Percentiles rank a stretch among this genome's conserved stretches.
Evolutionary conservation across 2,113 vertebrate species (phyloP).

Genomic region (Gymnarchus niloticus): DNA sequence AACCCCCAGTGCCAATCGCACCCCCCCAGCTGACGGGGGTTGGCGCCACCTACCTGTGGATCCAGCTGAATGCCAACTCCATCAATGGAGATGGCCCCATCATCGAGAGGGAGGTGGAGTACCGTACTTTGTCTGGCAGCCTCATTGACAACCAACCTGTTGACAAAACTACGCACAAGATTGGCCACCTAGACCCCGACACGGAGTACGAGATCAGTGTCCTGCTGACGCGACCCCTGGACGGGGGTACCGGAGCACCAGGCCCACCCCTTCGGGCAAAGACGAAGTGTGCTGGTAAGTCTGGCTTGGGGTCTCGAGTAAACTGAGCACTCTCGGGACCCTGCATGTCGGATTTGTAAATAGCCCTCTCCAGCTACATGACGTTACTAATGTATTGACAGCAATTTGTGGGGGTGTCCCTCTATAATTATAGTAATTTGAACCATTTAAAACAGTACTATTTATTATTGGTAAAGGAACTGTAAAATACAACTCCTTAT

Average conservation of each 20-base stretch:
- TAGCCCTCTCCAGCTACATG: neutral
- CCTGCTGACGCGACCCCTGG: constrained; percentile 84
- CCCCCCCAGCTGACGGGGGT: constrained; percentile 89
- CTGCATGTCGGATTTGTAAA: neutral
- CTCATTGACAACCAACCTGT: constrained; percentile 87
- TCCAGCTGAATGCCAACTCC: constrained; percentile 95
- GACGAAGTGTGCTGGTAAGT: constrained; percentile 92
- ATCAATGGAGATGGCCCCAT: constrained; percentile 96
- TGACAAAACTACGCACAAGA: constrained; percentile 87
- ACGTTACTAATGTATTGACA: neutral
- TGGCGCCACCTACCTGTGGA: constrained; percentile 93
- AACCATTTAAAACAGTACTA: neutral
- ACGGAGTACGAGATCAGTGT: constrained; percentile 95
- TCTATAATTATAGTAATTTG: neutral
- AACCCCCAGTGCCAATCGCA: constrained; percentile 90
- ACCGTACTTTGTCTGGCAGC: constrained; percentile 79
- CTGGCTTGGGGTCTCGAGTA: neutral
- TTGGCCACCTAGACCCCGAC: constrained; percentile 91
- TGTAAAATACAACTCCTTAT: too few relatives aligned
- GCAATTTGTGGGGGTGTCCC: too few relatives aligned
- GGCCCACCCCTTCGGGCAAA: constrained; percentile 84
- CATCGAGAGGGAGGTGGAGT: constrained; percentile 84
- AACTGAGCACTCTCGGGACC: neutral
- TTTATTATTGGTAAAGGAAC: too few relatives aligned
- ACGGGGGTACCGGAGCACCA: constrained; percentile 86